Evolutionary conservation across 2,113 vertebrate species (phyloP).

Genomic region (Nettapus auritus): DNA sequence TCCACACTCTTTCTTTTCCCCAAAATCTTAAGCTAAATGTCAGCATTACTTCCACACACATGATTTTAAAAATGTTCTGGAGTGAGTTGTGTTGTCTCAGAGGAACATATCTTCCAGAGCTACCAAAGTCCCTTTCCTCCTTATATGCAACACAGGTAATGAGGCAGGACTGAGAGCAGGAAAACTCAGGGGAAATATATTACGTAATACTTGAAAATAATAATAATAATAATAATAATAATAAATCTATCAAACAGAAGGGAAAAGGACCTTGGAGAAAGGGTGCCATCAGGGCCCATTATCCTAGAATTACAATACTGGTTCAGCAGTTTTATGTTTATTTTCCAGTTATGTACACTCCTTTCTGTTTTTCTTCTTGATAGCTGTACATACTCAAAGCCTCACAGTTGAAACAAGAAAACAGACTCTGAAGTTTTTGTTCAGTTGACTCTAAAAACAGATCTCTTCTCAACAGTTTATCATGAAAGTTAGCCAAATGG

Average conservation of each 20-base stretch:
- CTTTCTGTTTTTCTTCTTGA: constrained; percentile 26
- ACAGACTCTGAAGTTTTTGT: neutral
- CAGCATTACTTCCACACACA: neutral
- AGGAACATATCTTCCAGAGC: neutral
- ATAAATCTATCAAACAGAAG: neutral
- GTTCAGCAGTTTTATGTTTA: neutral
- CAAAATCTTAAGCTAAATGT: neutral
- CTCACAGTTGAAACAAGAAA: neutral
- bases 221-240: neutral
- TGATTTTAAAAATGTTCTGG: neutral
- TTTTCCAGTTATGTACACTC: neutral
- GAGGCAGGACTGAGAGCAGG: neutral
- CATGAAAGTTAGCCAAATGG: neutral
- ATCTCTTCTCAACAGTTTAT: neutral
- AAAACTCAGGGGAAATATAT: neutral
- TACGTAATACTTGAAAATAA: neutral
- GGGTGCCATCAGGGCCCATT: neutral
- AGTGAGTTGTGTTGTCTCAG: neutral
- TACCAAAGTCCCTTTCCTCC: neutral
- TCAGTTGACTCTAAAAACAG: neutral
- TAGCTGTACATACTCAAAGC: neutral
- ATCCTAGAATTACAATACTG: neutral
- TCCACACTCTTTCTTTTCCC: neutral
- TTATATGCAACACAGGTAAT: neutral
- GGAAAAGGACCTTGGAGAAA: neutral